Conservation (phyloP, 2,113 vertebrate genomes). For the Heloderma charlesbogerti region DNA sequence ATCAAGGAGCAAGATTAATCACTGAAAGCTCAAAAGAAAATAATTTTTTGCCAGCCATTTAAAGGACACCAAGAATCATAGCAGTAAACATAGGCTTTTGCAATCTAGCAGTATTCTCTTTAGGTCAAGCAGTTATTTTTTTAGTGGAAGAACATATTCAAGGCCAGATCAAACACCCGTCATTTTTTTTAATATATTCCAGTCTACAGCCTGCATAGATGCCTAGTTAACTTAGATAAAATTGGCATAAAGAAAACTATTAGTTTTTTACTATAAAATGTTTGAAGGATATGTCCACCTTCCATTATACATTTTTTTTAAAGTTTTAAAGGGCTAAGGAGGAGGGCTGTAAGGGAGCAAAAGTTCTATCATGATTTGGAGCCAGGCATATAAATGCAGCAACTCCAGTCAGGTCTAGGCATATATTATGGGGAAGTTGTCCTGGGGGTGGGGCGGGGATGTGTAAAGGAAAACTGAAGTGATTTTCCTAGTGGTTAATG, state of each 20-base stretch:
- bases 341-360: too few species aligned
- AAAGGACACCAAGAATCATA: too few species aligned
- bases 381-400: neutral
- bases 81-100: too few species aligned
- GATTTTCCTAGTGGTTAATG: neutral
- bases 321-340: neutral
- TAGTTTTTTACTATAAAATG: neutral
- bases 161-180: neutral
- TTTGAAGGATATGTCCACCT: neutral
- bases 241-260: too few species aligned
- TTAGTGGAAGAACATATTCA: neutral
- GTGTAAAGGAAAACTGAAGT: neutral
- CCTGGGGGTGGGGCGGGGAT: too few species aligned
- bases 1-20: too few species aligned
- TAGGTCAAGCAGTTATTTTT: neutral
- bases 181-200: neutral
- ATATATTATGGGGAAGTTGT: neutral
- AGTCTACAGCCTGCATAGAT: neutral
- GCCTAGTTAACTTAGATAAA: neutral
- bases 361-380: neutral
- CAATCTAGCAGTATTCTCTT: accelerated
- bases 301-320: neutral
- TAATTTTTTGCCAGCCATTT: too few species aligned
- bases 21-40: too few species aligned
- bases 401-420: neutral